phyloP scores from a whole-genome alignment of 2,113 vertebrate genomes.

The Nibea coibor region DNA sequence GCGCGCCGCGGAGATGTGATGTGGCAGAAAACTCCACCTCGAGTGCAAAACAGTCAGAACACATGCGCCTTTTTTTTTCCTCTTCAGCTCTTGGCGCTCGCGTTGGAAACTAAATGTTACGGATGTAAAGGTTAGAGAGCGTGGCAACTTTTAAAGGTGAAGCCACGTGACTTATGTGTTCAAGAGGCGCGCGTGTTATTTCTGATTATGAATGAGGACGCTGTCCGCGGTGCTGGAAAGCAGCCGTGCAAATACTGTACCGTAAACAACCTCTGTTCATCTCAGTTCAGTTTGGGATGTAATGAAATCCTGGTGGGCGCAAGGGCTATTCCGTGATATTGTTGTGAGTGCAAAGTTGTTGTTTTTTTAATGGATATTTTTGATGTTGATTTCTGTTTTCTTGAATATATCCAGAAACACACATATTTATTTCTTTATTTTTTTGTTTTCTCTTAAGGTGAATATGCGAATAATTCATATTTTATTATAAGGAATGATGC shows the following conservation, averaged over 20 bases:
- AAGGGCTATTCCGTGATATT: background rate
- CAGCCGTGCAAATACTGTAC: background rate
- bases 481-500: background rate
- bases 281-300: background rate
- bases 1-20: conserved; percentile 26
- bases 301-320: background rate
- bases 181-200: background rate
- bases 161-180: conserved; percentile 10
- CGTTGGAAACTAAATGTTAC: background rate
- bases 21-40: conserved; percentile 44
- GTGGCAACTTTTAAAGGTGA: background rate
- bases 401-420: no score
- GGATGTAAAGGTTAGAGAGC: background rate
- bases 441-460: background rate
- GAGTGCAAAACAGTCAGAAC: conserved; percentile 10
- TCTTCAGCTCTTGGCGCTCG: background rate
- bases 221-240: conserved; percentile 63
- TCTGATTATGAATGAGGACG: background rate
- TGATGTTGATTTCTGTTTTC: no score
- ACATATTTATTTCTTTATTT: background rate
- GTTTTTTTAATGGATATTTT: background rate
- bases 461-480: background rate
- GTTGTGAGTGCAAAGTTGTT: background rate
- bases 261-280: no score
- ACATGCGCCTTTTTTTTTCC: background rate